These are phyloP conservation scores for Dryomyza anilis DNA, from an alignment of 2,888 invertebrate genomes.

Conservation along the genomic window DNA sequence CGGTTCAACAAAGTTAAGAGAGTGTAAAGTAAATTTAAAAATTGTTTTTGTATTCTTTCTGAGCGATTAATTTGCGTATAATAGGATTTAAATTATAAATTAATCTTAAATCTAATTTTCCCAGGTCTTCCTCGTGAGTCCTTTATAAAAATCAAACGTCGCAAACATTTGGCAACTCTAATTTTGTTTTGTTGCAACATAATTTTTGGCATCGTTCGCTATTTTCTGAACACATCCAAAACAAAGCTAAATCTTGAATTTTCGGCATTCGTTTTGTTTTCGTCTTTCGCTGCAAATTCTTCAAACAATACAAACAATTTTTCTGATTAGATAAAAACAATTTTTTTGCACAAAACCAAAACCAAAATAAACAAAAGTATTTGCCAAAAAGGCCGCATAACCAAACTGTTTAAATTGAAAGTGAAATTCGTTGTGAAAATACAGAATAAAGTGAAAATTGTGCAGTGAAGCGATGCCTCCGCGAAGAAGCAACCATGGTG, in stretches of 20 bases:
- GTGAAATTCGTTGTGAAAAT: neutral
- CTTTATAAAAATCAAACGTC: too few relatives aligned
- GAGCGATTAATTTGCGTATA: too few relatives aligned
- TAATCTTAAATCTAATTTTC: too few relatives aligned
- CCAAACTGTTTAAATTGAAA: neutral
- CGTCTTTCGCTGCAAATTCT: conserved; percentile 24
- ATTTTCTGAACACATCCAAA: conserved; percentile 37
- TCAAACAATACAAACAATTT: conserved; percentile 16
- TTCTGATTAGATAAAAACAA: conserved; percentile 14
- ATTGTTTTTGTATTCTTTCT: too few relatives aligned
- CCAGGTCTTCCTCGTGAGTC: too few relatives aligned
- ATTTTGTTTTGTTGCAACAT: too few relatives aligned
- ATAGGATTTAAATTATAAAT: too few relatives aligned
- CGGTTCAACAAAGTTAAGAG: too few relatives aligned
- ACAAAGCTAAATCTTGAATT: conserved; percentile 36
- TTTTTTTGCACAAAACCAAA: neutral
- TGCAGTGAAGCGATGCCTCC: conserved; percentile 32
- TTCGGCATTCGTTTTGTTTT: conserved; percentile 21
- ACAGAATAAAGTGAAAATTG: neutral
- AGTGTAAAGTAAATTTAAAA: too few relatives aligned
- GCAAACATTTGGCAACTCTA: too few relatives aligned
- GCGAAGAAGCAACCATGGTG: conserved; percentile 32
- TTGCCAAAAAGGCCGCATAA: neutral
- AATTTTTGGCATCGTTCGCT: neutral
- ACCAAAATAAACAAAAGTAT: neutral